phyloP scores from a whole-genome alignment of 2,113 vertebrate species.

The Dendropsophus ebraccatus region DNA sequence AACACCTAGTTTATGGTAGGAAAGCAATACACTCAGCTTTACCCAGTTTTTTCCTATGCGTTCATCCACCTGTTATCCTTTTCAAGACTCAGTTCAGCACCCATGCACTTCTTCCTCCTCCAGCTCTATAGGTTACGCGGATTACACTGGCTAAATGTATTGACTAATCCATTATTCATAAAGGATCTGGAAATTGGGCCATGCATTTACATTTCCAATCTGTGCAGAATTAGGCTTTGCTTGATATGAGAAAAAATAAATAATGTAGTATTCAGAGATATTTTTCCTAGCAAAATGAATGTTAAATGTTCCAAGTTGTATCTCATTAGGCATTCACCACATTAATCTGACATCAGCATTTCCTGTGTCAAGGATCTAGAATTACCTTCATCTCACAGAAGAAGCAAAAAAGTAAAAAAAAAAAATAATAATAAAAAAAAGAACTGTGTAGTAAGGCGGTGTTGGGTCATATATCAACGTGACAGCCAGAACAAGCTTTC shows the following conservation, averaged over 20 bases:
- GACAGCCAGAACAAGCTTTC: conserved; percentile 32
- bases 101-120: conserved; percentile 7
- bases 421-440: no score
- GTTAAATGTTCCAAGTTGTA: conserved; percentile 49
- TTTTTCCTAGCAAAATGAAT: conserved; percentile 47
- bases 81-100: background rate
- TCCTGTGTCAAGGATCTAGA: conserved; percentile 18
- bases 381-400: conserved; percentile 33
- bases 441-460: background rate
- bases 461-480: conserved; percentile 51
- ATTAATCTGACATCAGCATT: conserved; percentile 57
- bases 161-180: conserved; percentile 54
- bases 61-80: background rate
- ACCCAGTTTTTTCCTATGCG: background rate
- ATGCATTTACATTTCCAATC: conserved; percentile 57
- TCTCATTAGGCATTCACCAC: conserved; percentile 42
- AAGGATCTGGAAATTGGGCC: conserved; percentile 42
- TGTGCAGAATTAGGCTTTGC: conserved; percentile 46
- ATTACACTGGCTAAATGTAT: conserved; percentile 48
- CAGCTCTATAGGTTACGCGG: conserved; percentile 40
- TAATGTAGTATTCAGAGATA: conserved; percentile 38
- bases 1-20: background rate
- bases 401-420: no score
- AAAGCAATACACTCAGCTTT: background rate
- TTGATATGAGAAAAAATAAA: conserved; percentile 37